These are phyloP conservation scores for Peromyscus eremicus DNA, from an alignment of 2,797 vertebrate species.

Conservation along the genomic window DNA sequence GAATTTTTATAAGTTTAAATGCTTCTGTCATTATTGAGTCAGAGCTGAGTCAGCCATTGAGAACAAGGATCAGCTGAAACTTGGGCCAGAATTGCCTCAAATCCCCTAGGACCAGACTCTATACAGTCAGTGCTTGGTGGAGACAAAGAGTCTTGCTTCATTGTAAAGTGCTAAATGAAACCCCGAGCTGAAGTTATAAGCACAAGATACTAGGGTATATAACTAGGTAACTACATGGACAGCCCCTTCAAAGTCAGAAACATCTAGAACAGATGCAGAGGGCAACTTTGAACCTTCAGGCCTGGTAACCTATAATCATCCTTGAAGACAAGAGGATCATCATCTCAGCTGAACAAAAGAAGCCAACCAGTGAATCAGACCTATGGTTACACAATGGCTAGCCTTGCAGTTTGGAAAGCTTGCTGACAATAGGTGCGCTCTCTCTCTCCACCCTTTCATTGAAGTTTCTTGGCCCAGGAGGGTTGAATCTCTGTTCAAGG, in stretches of 20 bases:
- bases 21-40: conserved; percentile 74
- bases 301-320: conserved; percentile 43
- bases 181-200: conserved; percentile 24
- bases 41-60: conserved; percentile 73
- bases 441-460: conserved; percentile 32
- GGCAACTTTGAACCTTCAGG: conserved; percentile 55
- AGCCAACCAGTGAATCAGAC: conserved; percentile 55
- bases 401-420: conserved; percentile 59
- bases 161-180: conserved; percentile 60
- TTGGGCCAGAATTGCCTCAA: conserved; percentile 30
- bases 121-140: background rate
- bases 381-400: conserved; percentile 33
- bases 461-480: conserved; percentile 60
- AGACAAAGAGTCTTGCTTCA: conserved; percentile 36
- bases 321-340: conserved; percentile 24
- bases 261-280: conserved; percentile 39
- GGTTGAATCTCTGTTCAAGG: conserved; percentile 51
- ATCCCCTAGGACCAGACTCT: background rate
- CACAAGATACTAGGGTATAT: conserved; percentile 12
- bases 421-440: conserved; percentile 58
- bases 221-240: background rate
- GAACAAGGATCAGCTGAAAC: conserved; percentile 74
- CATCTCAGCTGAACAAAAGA: conserved; percentile 49
- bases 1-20: conserved; percentile 63
- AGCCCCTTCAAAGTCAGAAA: conserved; percentile 26